Evolutionary conservation across 2,113 vertebrate species (phyloP).

Genomic region (Sorex araneus): DNA sequence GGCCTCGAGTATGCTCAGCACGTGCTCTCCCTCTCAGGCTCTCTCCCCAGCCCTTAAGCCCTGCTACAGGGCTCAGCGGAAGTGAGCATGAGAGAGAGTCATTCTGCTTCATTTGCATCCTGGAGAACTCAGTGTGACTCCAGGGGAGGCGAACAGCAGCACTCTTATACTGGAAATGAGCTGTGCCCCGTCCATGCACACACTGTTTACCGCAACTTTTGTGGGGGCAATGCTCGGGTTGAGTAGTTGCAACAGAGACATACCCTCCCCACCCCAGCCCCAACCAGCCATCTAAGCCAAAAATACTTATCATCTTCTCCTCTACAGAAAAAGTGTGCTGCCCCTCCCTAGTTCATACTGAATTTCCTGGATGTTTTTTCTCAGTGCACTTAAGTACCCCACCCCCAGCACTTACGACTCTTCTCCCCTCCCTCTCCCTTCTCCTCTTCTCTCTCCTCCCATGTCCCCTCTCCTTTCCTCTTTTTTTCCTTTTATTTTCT

Average conservation of each 20-base stretch:
- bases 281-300: not conserved
- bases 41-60: not conserved
- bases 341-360: slow-evolving; percentile 17
- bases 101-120: not conserved
- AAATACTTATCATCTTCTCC: not conserved
- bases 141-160: slow-evolving; percentile 6
- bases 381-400: not conserved
- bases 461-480: too few relatives aligned
- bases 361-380: slow-evolving; percentile 14
- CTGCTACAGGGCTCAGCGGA: not conserved
- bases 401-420: too few relatives aligned
- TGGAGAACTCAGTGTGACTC: not conserved
- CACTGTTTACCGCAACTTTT: not conserved
- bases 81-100: not conserved
- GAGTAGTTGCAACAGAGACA: not conserved
- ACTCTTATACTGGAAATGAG: not conserved
- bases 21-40: too few relatives aligned
- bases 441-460: too few relatives aligned
- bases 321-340: not conserved
- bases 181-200: accelerated
- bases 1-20: too few relatives aligned
- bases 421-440: too few relatives aligned
- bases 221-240: not conserved
- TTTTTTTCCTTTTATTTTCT: too few relatives aligned
- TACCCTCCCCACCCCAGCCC: accelerated